Evolutionary conservation across 2,888 invertebrate genomes (phyloP), one percentile per base, ranked within the genome.

Genomic region (Meliscaeva auricollis): DNA sequence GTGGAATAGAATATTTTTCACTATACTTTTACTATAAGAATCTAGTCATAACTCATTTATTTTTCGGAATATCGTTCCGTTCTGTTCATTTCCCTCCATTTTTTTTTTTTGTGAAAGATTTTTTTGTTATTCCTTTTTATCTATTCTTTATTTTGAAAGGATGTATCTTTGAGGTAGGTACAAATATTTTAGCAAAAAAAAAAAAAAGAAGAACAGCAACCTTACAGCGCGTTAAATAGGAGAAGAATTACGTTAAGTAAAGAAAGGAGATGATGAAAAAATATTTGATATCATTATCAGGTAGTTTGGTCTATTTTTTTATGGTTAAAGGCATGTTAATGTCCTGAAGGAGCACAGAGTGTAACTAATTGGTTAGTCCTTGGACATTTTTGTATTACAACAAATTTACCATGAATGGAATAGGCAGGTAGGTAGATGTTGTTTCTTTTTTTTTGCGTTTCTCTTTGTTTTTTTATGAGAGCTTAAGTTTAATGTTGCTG

Each of bases 1-100:
- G 9, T 35, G 22, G 11, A 58, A 30, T 9, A 32, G 17, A 13
- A 50, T 9, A 13, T 9, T 38, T 48, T 48, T 41, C 48, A 64
- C 83, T 79, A 74, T 15, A 56, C 13, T 58, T 58, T 58, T 38
- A 58, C 26, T 26, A 26, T 26, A 26, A 17, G 17, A 15, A 46
- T 48, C 48, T 48, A 20, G 70, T 52, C 80, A 75, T 84, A 80
- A 76, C 80, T 84, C 84, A 80, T 84, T 84, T 75, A 84, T 84
- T 84, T 84, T 75, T 60, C 50, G 58, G n/a, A 84, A 84, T 84
- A 76, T 76, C 72, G 75, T 80, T 80, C 75, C 80, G 66, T 46
- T 70, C 20, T 68, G 68, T 70, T 66, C 68, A 73, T 82, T 73
- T 82, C 58, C 32, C 17, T 50, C 22, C 38, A 6, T 3, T 20